These are phyloP conservation scores for Ladona fulva DNA, from an alignment of 1,140 invertebrate species.

Conservation along the genomic window DNA sequence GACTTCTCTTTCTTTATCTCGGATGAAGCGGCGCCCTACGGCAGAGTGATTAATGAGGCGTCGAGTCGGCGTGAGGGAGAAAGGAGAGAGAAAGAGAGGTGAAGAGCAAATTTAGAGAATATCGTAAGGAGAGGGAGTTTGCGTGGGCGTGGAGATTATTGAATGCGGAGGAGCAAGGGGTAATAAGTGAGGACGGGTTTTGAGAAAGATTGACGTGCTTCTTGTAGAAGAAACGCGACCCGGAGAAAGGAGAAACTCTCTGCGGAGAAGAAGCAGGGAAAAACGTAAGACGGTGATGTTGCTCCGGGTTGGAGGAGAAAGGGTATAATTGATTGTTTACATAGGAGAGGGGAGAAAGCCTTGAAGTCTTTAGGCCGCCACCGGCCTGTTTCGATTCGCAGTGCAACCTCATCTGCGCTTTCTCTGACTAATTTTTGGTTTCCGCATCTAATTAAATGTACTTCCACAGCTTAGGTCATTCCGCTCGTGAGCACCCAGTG, in stretches of 20 bases:
- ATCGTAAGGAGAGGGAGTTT: conserved; percentile 10
- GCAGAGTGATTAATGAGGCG: background rate
- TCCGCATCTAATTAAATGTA: too few relatives aligned
- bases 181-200: background rate
- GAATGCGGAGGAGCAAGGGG: background rate
- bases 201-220: conserved; percentile 3
- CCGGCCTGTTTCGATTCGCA: too few relatives aligned
- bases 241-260: background rate
- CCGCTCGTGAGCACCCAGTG: too few relatives aligned
- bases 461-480: too few relatives aligned
- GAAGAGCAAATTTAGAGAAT: conserved; percentile 7
- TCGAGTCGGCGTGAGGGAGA: background rate
- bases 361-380: too few relatives aligned
- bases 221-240: conserved; percentile 2
- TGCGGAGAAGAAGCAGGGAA: background rate
- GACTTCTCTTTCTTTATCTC: background rate
- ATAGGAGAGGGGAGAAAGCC: too few relatives aligned
- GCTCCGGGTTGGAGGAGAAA: background rate
- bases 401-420: too few relatives aligned
- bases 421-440: too few relatives aligned
- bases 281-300: conserved; percentile 11
- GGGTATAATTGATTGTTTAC: too few relatives aligned
- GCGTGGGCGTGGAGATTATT: background rate
- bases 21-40: background rate
- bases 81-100: conserved; percentile 13